Conservation (phyloP, 2,888 invertebrate species). For the Arctia plantaginis region DNA sequence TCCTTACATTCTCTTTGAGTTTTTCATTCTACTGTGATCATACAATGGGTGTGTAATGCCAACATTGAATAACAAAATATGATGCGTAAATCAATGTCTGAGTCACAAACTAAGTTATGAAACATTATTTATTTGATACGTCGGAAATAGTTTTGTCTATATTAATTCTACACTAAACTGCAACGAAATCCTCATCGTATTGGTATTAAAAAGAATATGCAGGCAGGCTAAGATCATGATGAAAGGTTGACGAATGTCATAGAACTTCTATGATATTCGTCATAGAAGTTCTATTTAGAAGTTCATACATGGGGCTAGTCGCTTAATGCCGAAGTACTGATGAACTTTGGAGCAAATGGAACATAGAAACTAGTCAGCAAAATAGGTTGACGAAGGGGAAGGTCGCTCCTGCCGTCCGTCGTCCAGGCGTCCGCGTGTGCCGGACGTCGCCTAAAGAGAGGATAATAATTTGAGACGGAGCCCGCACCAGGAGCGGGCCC, state of each 20-base stretch:
- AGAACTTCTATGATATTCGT: not conserved
- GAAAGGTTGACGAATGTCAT: not conserved
- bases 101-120: slow-evolving; percentile 6
- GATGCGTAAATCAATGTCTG: slow-evolving; percentile 2
- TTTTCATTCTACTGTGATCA: slow-evolving; percentile 1
- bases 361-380: no score
- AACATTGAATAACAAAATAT: slow-evolving; percentile 14
- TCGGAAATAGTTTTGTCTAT: not conserved
- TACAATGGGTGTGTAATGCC: slow-evolving; percentile 11
- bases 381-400: no score
- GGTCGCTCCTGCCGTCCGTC: no score
- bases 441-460: no score
- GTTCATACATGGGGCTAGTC: no score
- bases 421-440: no score
- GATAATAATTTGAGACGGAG: no score
- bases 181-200: not conserved
- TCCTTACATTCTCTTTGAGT: not conserved
- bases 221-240: not conserved
- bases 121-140: not conserved
- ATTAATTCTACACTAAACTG: not conserved
- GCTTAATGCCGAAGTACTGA: no score
- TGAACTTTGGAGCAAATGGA: no score
- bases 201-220: not conserved
- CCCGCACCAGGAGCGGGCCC: no score
- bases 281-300: no score